These are phyloP conservation scores for Pontoporia blainvillei DNA, from an alignment of 2,113 vertebrate genomes.

Conservation along the genomic window DNA sequence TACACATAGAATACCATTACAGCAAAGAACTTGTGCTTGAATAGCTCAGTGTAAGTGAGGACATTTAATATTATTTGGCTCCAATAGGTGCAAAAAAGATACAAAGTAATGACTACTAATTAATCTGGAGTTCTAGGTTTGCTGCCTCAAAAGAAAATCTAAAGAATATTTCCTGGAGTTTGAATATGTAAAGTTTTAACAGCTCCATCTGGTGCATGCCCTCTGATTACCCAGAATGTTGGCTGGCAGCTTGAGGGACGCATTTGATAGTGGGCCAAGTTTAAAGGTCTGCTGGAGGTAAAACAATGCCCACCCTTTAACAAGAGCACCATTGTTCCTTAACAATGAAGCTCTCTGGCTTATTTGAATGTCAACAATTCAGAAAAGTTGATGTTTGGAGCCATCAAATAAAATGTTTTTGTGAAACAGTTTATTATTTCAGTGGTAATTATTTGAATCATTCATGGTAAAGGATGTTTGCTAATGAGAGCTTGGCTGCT, in stretches of 20 bases:
- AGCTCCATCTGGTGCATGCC: slow-evolving; percentile 84
- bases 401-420: slow-evolving; percentile 93
- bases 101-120: slow-evolving; percentile 81
- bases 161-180: slow-evolving; percentile 80
- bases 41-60: slow-evolving; percentile 77
- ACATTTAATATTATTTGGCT: slow-evolving; percentile 81
- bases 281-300: slow-evolving; percentile 87
- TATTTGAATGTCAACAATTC: slow-evolving; percentile 92
- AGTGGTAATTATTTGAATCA: slow-evolving; percentile 94
- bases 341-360: slow-evolving; percentile 87
- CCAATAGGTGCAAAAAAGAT: slow-evolving; percentile 78
- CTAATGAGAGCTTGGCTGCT: slow-evolving; percentile 93
- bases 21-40: slow-evolving; percentile 72
- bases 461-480: slow-evolving; percentile 91
- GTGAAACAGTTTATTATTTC: slow-evolving; percentile 91
- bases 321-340: slow-evolving; percentile 84
- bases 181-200: slow-evolving; percentile 81
- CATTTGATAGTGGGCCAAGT: slow-evolving; percentile 85
- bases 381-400: slow-evolving; percentile 90
- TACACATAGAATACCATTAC: slow-evolving; percentile 78
- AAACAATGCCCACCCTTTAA: slow-evolving; percentile 88
- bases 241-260: slow-evolving; percentile 80
- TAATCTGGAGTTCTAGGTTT: slow-evolving; percentile 81
- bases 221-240: slow-evolving; percentile 83
- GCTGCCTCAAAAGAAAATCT: slow-evolving; percentile 79